Conservation (phyloP, 2,113 vertebrate species). For the Brachyistius frenatus region DNA sequence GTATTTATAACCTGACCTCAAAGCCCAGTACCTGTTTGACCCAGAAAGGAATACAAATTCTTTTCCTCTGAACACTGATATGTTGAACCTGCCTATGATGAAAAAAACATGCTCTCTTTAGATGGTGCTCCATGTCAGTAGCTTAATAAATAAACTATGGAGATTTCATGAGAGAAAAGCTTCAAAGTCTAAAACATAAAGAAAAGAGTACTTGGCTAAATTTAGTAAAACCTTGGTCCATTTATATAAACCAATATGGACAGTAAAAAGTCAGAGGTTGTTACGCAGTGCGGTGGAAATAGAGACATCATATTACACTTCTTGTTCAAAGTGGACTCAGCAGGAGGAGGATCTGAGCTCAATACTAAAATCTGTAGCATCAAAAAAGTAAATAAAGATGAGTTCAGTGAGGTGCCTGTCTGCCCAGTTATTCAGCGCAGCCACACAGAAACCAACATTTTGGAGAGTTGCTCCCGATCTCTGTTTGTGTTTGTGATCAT, state of each 20-base stretch:
- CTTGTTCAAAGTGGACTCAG: constrained; percentile 48
- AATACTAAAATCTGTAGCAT: constrained; percentile 56
- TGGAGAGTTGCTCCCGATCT: neutral
- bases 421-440: neutral
- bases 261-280: neutral
- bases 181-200: neutral
- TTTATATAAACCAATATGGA: constrained; percentile 6
- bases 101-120: neutral
- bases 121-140: neutral
- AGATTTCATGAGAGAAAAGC: neutral
- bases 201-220: neutral
- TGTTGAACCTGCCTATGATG: no score
- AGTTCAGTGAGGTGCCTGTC: constrained; percentile 40
- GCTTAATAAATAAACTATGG: neutral
- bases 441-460: neutral
- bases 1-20: constrained; percentile 4
- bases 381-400: constrained; percentile 67
- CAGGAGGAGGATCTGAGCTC: constrained; percentile 47
- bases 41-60: neutral
- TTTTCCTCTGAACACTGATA: neutral
- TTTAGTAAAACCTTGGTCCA: neutral
- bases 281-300: constrained; percentile 21
- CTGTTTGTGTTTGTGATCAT: neutral
- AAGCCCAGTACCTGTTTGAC: constrained; percentile 5
- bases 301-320: constrained; percentile 13